Conservation (phyloP, 2,797 vertebrate genomes). For the Danio aesculapii region DNA sequence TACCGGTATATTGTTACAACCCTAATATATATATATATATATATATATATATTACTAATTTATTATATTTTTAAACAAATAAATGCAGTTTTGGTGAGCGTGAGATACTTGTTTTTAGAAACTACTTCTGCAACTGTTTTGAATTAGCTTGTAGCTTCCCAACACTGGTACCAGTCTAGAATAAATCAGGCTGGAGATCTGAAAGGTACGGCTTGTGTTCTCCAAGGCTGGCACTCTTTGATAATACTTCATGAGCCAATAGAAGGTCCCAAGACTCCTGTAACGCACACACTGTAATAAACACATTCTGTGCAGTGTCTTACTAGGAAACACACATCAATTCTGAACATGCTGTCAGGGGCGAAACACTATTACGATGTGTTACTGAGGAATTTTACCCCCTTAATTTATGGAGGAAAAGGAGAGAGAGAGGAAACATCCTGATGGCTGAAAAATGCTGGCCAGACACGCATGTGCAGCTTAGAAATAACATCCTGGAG, state of each 20-base stretch:
- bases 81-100: not conserved
- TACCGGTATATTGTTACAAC: too few species aligned
- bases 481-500: conserved; percentile 75
- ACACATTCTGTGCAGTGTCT: conserved; percentile 49
- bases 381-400: conserved; percentile 67
- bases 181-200: conserved; percentile 50
- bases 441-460: conserved; percentile 62
- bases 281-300: conserved; percentile 47
- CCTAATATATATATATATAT: too few species aligned
- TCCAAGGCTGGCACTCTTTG: conserved; percentile 41
- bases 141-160: not conserved
- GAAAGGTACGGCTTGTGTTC: conserved; percentile 42
- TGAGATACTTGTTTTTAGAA: too few species aligned
- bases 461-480: conserved; percentile 67
- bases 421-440: conserved; percentile 57
- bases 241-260: conserved; percentile 45
- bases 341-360: conserved; percentile 61
- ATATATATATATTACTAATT: too few species aligned
- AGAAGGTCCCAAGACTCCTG: conserved; percentile 49
- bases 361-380: conserved; percentile 66
- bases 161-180: conserved; percentile 17
- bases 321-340: conserved; percentile 60
- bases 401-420: conserved; percentile 69
- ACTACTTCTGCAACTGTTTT: not conserved
- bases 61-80: not conserved